Evolutionary conservation across 2,888 invertebrate species (phyloP).

Genomic region (Neoascia interrupta): DNA sequence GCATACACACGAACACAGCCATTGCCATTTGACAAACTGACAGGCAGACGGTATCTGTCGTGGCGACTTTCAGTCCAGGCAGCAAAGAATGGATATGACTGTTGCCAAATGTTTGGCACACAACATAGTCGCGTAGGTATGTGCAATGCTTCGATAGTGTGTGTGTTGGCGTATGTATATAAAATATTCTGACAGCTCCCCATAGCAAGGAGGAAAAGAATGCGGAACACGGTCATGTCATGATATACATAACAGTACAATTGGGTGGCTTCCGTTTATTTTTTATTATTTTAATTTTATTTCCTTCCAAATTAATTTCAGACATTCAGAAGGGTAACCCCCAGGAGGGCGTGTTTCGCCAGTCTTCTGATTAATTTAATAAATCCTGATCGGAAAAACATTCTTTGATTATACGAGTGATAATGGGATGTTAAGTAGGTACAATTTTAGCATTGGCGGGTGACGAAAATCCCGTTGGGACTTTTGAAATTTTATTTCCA

Average conservation of each 20-base stretch:
- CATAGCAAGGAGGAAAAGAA: slow-evolving; percentile 24
- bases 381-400: slow-evolving; percentile 59
- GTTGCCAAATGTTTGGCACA: slow-evolving; percentile 57
- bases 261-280: slow-evolving; percentile 39
- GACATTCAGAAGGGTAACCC: not conserved
- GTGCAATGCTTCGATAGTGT: slow-evolving; percentile 1
- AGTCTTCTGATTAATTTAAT: slow-evolving; percentile 56
- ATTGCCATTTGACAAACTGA: slow-evolving; percentile 56
- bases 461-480: slow-evolving; percentile 62
- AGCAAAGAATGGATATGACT: not conserved
- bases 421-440: slow-evolving; percentile 65
- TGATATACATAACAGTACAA: slow-evolving; percentile 34
- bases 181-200: too few relatives aligned
- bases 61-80: slow-evolving; percentile 61
- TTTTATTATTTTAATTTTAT: not conserved
- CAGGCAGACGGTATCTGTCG: slow-evolving; percentile 62
- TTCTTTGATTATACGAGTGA: slow-evolving; percentile 53
- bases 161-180: too few relatives aligned
- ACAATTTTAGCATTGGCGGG: too few relatives aligned
- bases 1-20: slow-evolving; percentile 47
- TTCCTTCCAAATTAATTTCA: not conserved
- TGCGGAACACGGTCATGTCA: slow-evolving; percentile 43
- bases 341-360: slow-evolving; percentile 25
- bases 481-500: slow-evolving; percentile 39
- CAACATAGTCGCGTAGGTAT: slow-evolving; percentile 13